phyloP scores from a whole-genome alignment of 2,888 invertebrate genomes.

The Disparrhopalites patrizii region DNA sequence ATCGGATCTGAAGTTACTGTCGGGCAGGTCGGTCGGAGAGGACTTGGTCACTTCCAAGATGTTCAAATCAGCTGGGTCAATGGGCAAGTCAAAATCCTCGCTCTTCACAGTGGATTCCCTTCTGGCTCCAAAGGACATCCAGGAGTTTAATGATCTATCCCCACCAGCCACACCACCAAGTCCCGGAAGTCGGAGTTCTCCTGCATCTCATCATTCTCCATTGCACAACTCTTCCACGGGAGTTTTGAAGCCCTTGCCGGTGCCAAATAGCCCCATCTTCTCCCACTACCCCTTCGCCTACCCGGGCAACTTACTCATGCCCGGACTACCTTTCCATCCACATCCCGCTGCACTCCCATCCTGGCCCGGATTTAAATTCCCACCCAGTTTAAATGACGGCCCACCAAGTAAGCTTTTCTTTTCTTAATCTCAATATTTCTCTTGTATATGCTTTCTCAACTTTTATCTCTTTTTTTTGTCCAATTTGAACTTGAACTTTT shows the following conservation, averaged over 20 bases:
- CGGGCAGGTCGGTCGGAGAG: conserved; percentile 30
- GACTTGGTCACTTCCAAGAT: conserved; percentile 7
- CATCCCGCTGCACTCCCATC: conserved; percentile 43
- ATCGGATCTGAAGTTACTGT: conserved; percentile 41
- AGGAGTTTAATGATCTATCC: conserved; percentile 41
- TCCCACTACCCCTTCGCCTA: conserved; percentile 45
- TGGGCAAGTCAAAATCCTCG: conserved; percentile 40
- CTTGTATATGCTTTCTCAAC: neutral
- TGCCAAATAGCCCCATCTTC: conserved; percentile 48
- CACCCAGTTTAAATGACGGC: conserved; percentile 37
- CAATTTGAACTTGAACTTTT: neutral
- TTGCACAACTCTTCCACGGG: conserved; percentile 21
- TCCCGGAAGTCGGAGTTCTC: conserved; percentile 35
- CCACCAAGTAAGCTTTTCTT: conserved; percentile 41
- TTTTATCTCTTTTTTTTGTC: neutral
- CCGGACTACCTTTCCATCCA: conserved; percentile 45
- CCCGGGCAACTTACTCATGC: conserved; percentile 47
- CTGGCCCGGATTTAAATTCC: conserved; percentile 47
- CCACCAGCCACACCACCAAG: conserved; percentile 49
- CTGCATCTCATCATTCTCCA: conserved; percentile 3
- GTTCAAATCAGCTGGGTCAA: conserved; percentile 14
- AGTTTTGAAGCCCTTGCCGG: conserved; percentile 45
- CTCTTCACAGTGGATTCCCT: conserved; percentile 48
- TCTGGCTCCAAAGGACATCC: conserved; percentile 29
- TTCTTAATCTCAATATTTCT: neutral